These are phyloP conservation scores for Cerceris ruficornis DNA, from an alignment of 2,888 invertebrate genomes.

Conservation along the genomic window DNA sequence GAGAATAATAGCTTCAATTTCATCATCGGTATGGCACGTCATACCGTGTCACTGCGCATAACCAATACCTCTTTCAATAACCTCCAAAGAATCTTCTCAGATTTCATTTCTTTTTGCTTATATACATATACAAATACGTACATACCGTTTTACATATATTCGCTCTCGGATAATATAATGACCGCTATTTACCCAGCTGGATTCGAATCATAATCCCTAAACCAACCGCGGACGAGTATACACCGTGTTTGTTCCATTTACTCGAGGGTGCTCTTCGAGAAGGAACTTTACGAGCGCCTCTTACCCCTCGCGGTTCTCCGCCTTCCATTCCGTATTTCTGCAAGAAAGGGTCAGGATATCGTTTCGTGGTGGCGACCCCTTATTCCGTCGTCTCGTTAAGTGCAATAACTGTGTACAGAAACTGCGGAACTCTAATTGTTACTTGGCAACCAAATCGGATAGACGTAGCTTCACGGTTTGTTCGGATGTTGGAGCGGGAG, in stretches of 20 bases:
- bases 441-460: slow-evolving; percentile 71
- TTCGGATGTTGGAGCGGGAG: slow-evolving; percentile 21
- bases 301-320: slow-evolving; percentile 13
- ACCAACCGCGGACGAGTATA: slow-evolving; percentile 55
- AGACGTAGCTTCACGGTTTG: slow-evolving; percentile 39
- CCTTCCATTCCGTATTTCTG: slow-evolving; percentile 24
- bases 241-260: slow-evolving; percentile 74
- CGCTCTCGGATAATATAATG: slow-evolving; percentile 53
- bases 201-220: slow-evolving; percentile 63
- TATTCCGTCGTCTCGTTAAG: slow-evolving; percentile 67
- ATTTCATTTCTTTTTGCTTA: slow-evolving; percentile 1
- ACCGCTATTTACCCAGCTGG: slow-evolving; percentile 67
- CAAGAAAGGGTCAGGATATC: slow-evolving; percentile 46
- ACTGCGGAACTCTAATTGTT: slow-evolving; percentile 70
- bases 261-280: slow-evolving; percentile 65
- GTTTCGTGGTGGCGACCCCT: slow-evolving; percentile 37
- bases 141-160: background rate
- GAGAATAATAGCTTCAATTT: background rate
- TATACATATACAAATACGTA: background rate
- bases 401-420: slow-evolving; percentile 67
- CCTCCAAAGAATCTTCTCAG: background rate
- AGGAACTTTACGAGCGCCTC: slow-evolving; percentile 64
- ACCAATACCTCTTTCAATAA: background rate
- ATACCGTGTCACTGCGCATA: background rate
- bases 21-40: background rate